A percentile compares a stretch with the other conserved stretches of the same genome.
These are phyloP conservation scores for Ectemnius lituratus DNA, from an alignment of 2,888 invertebrate genomes.

Conservation along the genomic window DNA sequence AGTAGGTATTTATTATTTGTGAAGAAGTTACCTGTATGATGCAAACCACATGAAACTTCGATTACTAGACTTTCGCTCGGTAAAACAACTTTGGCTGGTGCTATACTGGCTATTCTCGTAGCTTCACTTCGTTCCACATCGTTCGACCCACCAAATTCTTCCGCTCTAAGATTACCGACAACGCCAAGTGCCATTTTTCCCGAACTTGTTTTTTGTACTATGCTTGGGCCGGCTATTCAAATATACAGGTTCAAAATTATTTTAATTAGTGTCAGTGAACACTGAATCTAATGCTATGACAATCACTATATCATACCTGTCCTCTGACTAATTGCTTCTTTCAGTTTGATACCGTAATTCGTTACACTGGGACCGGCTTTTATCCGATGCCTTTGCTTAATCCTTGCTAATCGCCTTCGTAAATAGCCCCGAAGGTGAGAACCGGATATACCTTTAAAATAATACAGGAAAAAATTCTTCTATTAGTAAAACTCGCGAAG, in stretches of 20 bases:
- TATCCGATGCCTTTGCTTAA: constrained; percentile 78
- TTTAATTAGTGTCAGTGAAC: not conserved
- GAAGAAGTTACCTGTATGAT: constrained; percentile 84
- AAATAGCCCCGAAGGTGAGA: constrained; percentile 82
- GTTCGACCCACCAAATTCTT: constrained; percentile 72
- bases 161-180: constrained; percentile 62
- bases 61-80: constrained; percentile 86
- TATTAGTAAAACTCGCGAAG: not conserved
- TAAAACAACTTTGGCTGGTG: constrained; percentile 87
- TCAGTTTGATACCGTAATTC: constrained; percentile 71
- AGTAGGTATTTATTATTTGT: not conserved
- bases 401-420: constrained; percentile 80
- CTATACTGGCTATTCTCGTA: constrained; percentile 85
- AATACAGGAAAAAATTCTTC: constrained; percentile 1
- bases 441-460: constrained; percentile 77
- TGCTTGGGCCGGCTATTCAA: constrained; percentile 65
- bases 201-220: constrained; percentile 62
- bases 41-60: constrained; percentile 93
- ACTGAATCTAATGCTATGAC: constrained; percentile 3
- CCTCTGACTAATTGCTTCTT: constrained; percentile 69
- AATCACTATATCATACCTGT: constrained; percentile 51
- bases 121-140: constrained; percentile 83
- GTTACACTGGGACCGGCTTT: constrained; percentile 74
- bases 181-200: constrained; percentile 63
- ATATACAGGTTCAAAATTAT: constrained; percentile 15